A percentile compares a stretch with the other conserved stretches of the same genome.
Evolutionary conservation across 64 coral and sea anemone genomes (phyloP).

Genomic region (Montipora foliosa): DNA sequence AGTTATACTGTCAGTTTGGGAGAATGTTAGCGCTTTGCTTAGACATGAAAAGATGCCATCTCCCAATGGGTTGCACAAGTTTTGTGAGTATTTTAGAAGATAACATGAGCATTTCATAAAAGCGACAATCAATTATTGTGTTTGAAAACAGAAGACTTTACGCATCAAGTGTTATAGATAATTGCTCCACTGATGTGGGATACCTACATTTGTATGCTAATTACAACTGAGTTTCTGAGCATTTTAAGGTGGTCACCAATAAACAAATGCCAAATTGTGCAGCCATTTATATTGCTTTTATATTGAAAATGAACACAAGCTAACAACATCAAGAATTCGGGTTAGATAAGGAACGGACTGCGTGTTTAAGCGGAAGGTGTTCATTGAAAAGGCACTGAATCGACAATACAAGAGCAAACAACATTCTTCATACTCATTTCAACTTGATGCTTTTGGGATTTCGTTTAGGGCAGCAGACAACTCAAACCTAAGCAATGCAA

Average conservation of each 20-base stretch:
- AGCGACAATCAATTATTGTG: not conserved
- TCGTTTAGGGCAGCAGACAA: not conserved
- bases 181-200: not conserved
- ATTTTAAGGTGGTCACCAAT: not conserved
- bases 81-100: not conserved
- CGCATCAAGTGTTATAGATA: not conserved
- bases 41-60: not conserved
- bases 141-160: not conserved
- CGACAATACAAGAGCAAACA: not conserved
- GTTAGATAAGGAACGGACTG: not conserved
- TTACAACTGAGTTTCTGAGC: not conserved
- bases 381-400: not conserved
- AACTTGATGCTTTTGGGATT: not conserved
- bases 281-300: not conserved
- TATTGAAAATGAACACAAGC: not conserved
- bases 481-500: not conserved
- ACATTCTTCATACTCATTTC: not conserved
- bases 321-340: not conserved
- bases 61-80: not conserved
- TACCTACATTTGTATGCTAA: constrained; percentile 1
- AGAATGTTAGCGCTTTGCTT: not conserved
- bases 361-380: not conserved
- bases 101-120: no score
- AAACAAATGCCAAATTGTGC: constrained; percentile 20
- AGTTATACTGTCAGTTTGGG: no score